Conservation (phyloP, 2,888 invertebrate species). For the Drosophila colorata region DNA sequence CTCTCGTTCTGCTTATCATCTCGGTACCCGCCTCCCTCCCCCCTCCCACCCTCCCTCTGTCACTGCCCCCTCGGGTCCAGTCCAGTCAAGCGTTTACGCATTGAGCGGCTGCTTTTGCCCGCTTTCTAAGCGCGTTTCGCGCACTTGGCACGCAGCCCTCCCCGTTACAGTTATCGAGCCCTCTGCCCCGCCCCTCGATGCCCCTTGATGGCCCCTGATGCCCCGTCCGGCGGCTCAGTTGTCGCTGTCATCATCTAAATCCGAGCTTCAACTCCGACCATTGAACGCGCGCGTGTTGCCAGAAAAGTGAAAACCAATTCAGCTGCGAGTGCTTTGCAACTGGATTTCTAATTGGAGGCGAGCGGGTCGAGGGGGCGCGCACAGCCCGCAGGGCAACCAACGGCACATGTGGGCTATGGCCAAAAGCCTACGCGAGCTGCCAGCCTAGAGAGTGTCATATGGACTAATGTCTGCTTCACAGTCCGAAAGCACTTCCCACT, state of each 20-base stretch:
- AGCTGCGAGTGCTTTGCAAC: slow-evolving; percentile 26
- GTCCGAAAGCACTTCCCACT: no score
- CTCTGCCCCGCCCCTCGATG: neutral
- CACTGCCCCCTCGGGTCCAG: neutral
- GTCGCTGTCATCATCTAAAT: slow-evolving; percentile 32
- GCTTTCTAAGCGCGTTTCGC: slow-evolving; percentile 46
- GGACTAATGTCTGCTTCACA: no score
- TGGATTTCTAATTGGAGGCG: slow-evolving; percentile 51
- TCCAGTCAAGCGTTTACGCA: slow-evolving; percentile 43
- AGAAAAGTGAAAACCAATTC: slow-evolving; percentile 65
- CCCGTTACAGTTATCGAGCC: neutral
- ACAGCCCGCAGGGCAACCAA: neutral
- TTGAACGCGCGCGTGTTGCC: neutral
- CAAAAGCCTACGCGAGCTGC: no score
- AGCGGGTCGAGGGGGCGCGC: slow-evolving; percentile 7
- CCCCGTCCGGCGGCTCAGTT: slow-evolving; percentile 3
- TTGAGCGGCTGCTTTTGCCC: slow-evolving; percentile 24
- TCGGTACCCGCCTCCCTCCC: neutral
- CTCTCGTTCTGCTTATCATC: slow-evolving; percentile 69
- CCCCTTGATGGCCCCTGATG: neutral
- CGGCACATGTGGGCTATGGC: no score
- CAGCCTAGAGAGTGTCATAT: no score
- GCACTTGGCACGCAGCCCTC: slow-evolving; percentile 22
- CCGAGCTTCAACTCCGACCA: slow-evolving; percentile 2
- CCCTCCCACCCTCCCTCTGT: neutral